Percentiles rank a stretch among this genome's conserved stretches.
Conservation (phyloP, 2,113 vertebrate genomes). For the Sigmodon hispidus region DNA sequence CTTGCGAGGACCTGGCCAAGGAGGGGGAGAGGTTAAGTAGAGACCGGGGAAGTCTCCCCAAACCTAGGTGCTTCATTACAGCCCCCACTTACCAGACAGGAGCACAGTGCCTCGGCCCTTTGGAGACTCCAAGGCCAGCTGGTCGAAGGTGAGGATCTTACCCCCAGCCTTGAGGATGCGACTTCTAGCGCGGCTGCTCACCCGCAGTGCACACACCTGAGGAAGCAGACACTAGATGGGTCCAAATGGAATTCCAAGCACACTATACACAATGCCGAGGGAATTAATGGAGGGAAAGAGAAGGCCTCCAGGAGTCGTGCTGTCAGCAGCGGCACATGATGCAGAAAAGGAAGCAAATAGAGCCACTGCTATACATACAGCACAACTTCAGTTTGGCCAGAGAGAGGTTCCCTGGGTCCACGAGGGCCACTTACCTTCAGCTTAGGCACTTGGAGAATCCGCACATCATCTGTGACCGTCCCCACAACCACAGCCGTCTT, state of each 20-base stretch:
- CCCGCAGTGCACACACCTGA: slow-evolving; percentile 91
- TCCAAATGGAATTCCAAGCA: neutral
- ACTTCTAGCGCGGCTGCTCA: slow-evolving; percentile 89
- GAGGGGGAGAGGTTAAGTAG: fast-evolving
- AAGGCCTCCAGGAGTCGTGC: too few species aligned
- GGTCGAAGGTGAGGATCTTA: slow-evolving; percentile 94
- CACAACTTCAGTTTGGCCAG: neutral
- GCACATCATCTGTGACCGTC: slow-evolving; percentile 92
- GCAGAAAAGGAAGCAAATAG: neutral
- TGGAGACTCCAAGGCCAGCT: slow-evolving; percentile 93
- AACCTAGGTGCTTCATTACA: neutral
- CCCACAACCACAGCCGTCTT: slow-evolving; percentile 93
- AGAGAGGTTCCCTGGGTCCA: fast-evolving
- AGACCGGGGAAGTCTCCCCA: neutral
- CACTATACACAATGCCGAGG: neutral
- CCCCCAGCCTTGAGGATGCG: slow-evolving; percentile 93
- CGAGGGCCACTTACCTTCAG: slow-evolving; percentile 87
- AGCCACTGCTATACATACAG: neutral
- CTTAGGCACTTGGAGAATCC: slow-evolving; percentile 93
- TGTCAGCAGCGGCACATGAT: too few species aligned
- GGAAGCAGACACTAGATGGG: fast-evolving
- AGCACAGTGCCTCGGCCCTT: slow-evolving; percentile 93
- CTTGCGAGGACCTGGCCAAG: slow-evolving; percentile 90
- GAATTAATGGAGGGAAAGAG: too few species aligned
- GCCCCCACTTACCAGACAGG: slow-evolving; percentile 88